A percentile compares a stretch with the other conserved stretches of the same genome.
Evolutionary conservation across 2,888 invertebrate genomes (phyloP).

Genomic region (Thereva nobilitata): DNA sequence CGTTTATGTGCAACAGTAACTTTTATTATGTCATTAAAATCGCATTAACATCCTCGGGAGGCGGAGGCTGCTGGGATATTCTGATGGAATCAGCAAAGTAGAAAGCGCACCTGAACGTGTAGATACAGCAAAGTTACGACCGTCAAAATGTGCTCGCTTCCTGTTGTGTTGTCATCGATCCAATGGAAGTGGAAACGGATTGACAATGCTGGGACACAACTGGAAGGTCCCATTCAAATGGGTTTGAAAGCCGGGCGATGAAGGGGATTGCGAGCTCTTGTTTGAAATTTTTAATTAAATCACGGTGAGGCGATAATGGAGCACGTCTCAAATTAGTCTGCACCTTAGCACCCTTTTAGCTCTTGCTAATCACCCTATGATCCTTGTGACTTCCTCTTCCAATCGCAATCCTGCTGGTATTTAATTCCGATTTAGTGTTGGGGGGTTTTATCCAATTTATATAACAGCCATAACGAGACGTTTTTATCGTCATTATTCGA

Average conservation of each 20-base stretch:
- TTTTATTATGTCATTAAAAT: conserved; percentile 36
- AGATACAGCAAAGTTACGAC: conserved; percentile 18
- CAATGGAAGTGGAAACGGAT: conserved; percentile 16
- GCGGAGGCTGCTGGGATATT: conserved; percentile 11
- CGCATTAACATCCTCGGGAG: conserved; percentile 29
- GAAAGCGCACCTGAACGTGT: conserved; percentile 5
- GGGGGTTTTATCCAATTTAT: no score
- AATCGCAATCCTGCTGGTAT: no score
- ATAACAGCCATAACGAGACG: no score
- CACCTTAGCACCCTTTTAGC: no score
- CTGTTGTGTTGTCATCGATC: conserved; percentile 8
- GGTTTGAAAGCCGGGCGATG: conserved; percentile 3
- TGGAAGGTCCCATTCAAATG: no score
- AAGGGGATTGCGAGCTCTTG: background rate
- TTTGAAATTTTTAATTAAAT: conserved; percentile 31
- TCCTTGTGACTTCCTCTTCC: no score
- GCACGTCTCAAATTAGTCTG: conserved; percentile 30
- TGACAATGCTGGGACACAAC: conserved; percentile 8
- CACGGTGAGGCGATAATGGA: conserved; percentile 10
- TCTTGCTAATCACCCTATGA: no score
- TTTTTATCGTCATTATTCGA: no score
- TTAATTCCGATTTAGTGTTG: no score
- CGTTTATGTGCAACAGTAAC: conserved; percentile 38
- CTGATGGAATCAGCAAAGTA: conserved; percentile 14
- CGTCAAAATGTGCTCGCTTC: conserved; percentile 18